Base-by-base conservation (phyloP, 2,888 invertebrate species). In the Melolontha melolontha region DNA sequence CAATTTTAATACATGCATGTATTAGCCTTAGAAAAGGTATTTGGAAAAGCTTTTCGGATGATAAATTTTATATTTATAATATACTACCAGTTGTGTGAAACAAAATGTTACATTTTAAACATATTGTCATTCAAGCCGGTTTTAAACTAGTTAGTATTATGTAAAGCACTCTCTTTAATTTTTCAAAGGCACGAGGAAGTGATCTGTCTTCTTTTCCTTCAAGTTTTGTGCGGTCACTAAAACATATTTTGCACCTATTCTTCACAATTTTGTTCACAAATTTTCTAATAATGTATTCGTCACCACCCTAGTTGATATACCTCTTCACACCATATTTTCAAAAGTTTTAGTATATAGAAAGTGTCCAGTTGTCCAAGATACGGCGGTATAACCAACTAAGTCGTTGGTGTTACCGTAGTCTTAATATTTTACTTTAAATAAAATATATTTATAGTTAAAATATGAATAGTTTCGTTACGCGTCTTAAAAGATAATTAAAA, bases 101-200 rank as follows among this genome's bases (percentile, higher is more conserved):
- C n/a, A n/a, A n/a, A n/a, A n/a, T n/a, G n/a, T n/a, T n/a, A n/a
- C n/a, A n/a, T n/a, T n/a, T n/a, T n/a, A n/a, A n/a, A n/a, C n/a
- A n/a, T n/a, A n/a, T n/a, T 14, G 14, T 12, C 16, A 51, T 8
- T 5, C n/a, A 59, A 52, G n/a, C 51, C 49, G 11, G 52, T 2
- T 12, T 12, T 10, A 51, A 70, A 6, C 76, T 75, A 16, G 69
- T 27, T 8, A 72, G 16, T 5, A 77, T 52, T 16, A 77, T 62
- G 62, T 71, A 72, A 67, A 77, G 74, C 7, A 62, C 69, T 34
- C 76, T 75, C 52, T 72, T 59, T 12, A 71, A 12, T n/a, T 72
- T 49, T 14, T 52, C 16, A 14, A 70, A 8, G 16, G 49, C 34
- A 11, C 64, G 57, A 44, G 66, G 34, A 6, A 44, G n/a, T n/a